phyloP scores from a whole-genome alignment of 2,888 invertebrate species.

The Spisula subtruncata region DNA sequence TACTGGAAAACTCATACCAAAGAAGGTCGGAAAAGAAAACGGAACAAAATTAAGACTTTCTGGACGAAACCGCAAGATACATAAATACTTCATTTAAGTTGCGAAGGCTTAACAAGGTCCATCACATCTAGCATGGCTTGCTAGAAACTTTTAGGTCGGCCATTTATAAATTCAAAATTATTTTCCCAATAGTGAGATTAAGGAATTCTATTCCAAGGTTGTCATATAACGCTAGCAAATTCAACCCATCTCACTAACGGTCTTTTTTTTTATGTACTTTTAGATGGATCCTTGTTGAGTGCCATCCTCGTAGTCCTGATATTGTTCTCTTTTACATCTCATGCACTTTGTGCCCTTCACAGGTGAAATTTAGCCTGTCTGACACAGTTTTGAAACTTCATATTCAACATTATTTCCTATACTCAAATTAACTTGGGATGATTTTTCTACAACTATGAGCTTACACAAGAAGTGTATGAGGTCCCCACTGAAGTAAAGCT shows the following conservation, averaged over 20 bases:
- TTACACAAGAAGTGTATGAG: too few relatives aligned
- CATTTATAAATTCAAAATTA: slow-evolving; percentile 1
- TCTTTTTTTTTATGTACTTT: background rate
- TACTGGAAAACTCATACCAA: background rate
- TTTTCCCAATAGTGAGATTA: slow-evolving; percentile 3
- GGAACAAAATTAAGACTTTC: background rate
- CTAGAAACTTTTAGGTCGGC: slow-evolving; percentile 16
- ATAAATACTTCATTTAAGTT: background rate
- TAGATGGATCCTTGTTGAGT: slow-evolving; percentile 34
- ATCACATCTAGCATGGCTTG: background rate
- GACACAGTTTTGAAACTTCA: too few relatives aligned
- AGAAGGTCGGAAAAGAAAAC: background rate
- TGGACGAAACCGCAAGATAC: background rate
- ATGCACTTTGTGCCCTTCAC: too few relatives aligned
- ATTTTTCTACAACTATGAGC: too few relatives aligned
- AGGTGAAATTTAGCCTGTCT: too few relatives aligned
- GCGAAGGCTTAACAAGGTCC: background rate
- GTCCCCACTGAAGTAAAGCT: too few relatives aligned
- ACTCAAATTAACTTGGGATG: too few relatives aligned
- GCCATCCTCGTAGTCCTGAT: background rate
- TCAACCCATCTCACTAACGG: background rate
- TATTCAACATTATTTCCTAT: too few relatives aligned
- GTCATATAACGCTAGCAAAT: background rate
- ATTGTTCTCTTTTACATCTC: background rate
- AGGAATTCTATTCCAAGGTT: background rate